Conservation (phyloP, 2,113 vertebrate genomes). For the Cardinalis cardinalis region DNA sequence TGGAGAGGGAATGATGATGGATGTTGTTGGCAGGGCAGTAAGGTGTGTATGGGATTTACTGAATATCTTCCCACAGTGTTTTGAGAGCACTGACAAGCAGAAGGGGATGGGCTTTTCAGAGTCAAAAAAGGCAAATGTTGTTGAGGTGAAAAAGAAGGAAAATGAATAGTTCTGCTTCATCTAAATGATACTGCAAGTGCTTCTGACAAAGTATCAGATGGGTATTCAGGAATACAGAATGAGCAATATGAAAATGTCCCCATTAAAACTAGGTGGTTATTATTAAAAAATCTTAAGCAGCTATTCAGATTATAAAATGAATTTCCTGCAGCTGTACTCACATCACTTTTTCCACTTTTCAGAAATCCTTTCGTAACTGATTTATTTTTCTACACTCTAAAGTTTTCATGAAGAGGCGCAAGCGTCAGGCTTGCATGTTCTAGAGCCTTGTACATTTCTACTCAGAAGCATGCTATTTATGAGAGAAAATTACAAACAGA, state of each 20-base stretch:
- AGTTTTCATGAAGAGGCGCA: not conserved
- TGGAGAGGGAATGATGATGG: not conserved
- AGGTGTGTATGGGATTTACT: constrained; percentile 5
- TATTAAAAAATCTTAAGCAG: constrained; percentile 46
- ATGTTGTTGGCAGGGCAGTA: not conserved
- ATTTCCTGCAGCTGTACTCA: constrained; percentile 56
- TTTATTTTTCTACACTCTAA: not conserved
- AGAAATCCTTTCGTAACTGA: constrained; percentile 16
- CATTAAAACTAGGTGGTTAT: constrained; percentile 50
- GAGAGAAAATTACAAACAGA: not conserved
- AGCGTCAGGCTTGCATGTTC: not conserved
- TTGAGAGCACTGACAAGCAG: not conserved
- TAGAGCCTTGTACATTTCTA: not conserved
- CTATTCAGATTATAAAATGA: constrained; percentile 52
- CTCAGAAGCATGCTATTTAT: not conserved
- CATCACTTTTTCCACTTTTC: constrained; percentile 43
- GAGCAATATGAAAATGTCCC: constrained; percentile 46
- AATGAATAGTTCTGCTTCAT: constrained; percentile 25
- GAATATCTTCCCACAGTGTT: not conserved
- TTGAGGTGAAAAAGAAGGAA: constrained; percentile 17
- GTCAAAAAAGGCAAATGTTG: not conserved
- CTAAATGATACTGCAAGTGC: constrained; percentile 28
- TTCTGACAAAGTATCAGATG: constrained; percentile 31
- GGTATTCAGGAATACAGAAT: constrained; percentile 38
- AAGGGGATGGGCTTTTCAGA: constrained; percentile 3